Percentiles rank a stretch among this genome's conserved stretches.
Evolutionary conservation across 2,888 invertebrate species (phyloP).

Genomic region (Erebia epiphron): DNA sequence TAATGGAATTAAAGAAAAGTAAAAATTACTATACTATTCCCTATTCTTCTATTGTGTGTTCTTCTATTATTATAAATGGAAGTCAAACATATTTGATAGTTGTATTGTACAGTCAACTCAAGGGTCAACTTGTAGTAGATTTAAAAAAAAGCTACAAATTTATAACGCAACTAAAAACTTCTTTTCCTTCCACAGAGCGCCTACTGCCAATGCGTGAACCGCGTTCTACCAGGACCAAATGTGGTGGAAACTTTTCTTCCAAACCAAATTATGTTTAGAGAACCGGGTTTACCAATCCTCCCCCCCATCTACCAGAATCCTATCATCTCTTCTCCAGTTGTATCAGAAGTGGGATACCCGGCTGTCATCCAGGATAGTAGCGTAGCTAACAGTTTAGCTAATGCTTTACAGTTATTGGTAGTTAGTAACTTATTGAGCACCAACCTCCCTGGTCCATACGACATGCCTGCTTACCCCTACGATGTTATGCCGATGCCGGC

Average conservation of each 20-base stretch:
- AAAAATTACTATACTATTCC: not conserved
- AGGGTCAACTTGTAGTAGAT: too few relatives aligned
- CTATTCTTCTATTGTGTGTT: too few relatives aligned
- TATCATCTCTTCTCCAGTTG: conserved; percentile 28
- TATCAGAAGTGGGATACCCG: conserved; percentile 40
- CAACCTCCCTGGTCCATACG: conserved; percentile 54
- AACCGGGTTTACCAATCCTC: conserved; percentile 40
- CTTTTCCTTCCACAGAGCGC: conserved; percentile 50
- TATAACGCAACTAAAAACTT: not conserved
- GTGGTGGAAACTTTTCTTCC: conserved; percentile 43
- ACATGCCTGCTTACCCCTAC: conserved; percentile 27
- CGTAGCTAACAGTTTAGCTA: conserved; percentile 68
- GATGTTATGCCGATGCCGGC: conserved; percentile 34
- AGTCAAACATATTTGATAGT: too few relatives aligned
- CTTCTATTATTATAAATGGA: too few relatives aligned
- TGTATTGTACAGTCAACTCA: too few relatives aligned
- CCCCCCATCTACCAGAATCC: conserved; percentile 35
- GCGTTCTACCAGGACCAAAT: conserved; percentile 50
- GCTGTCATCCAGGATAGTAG: conserved; percentile 65
- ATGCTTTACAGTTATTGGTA: conserved; percentile 65
- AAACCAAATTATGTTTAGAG: conserved; percentile 48
- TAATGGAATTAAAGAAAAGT: not conserved
- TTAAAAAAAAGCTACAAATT: not conserved
- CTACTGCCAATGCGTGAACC: conserved; percentile 55
- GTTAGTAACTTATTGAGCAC: conserved; percentile 67